These are phyloP conservation scores for Isoperla grammatica DNA, from an alignment of 2,888 invertebrate species.

Conservation along the genomic window DNA sequence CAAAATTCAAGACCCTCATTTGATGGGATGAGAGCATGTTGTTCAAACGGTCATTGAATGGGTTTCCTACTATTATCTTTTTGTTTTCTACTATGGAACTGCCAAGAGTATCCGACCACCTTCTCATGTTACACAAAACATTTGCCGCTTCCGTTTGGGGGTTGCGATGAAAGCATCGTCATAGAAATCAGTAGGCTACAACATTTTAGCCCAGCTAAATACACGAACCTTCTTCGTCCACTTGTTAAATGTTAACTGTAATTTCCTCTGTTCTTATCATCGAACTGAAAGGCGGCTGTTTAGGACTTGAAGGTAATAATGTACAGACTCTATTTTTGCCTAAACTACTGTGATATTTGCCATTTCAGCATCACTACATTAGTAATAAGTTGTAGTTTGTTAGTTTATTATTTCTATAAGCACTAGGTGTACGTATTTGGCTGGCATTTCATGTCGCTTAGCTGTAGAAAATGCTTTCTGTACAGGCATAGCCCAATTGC, in stretches of 20 bases:
- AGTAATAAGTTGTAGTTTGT: background rate
- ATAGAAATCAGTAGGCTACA: too few relatives aligned
- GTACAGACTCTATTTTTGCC: background rate
- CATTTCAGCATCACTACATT: background rate
- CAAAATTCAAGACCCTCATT: too few relatives aligned
- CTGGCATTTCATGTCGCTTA: background rate
- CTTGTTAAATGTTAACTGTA: background rate
- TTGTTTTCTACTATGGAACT: too few relatives aligned
- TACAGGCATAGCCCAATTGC: too few relatives aligned
- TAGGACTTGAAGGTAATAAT: conserved; percentile 46
- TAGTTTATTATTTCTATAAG: background rate
- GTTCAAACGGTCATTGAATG: too few relatives aligned
- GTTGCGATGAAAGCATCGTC: too few relatives aligned
- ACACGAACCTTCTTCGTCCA: background rate
- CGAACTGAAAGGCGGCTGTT: conserved; percentile 28
- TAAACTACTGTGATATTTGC: background rate
- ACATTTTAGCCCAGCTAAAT: too few relatives aligned
- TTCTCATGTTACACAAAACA: too few relatives aligned
- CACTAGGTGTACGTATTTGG: background rate
- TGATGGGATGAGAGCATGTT: too few relatives aligned
- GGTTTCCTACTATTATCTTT: too few relatives aligned
- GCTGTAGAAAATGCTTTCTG: background rate
- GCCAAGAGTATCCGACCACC: too few relatives aligned
- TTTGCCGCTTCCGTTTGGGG: too few relatives aligned
- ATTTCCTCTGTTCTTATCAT: conserved; percentile 21